Evolutionary conservation across 2,797 vertebrate genomes (phyloP).

Genomic region (Sebastiscus tertius): DNA sequence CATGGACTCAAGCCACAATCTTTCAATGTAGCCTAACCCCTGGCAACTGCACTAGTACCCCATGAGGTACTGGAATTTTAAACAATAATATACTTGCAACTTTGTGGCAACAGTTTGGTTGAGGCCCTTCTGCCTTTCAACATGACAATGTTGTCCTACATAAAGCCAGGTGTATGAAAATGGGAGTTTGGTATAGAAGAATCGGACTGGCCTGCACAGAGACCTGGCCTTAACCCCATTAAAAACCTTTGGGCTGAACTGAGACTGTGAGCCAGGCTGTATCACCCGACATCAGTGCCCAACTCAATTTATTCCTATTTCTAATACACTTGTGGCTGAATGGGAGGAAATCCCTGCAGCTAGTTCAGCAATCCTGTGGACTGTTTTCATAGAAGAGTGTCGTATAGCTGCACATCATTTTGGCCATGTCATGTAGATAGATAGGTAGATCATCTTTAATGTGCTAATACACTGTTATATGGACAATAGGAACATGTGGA

Average conservation of each 20-base stretch:
- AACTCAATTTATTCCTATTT: neutral
- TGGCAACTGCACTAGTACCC: neutral
- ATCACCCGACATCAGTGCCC: neutral
- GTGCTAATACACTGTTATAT: neutral
- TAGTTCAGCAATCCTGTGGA: neutral
- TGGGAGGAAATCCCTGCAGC: neutral
- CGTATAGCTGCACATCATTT: neutral
- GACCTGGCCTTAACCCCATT: neutral
- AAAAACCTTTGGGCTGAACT: neutral
- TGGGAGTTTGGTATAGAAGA: neutral
- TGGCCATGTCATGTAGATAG: neutral
- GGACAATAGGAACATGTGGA: neutral
- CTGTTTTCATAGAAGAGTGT: neutral
- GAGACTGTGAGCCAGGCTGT: neutral
- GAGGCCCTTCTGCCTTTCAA: neutral
- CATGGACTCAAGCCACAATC: neutral
- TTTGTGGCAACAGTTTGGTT: neutral
- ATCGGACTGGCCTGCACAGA: neutral
- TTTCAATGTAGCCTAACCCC: neutral
- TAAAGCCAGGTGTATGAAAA: neutral
- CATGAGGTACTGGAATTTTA: neutral
- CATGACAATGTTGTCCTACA: neutral
- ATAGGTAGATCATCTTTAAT: neutral
- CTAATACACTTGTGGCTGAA: neutral
- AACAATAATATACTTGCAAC: neutral